Base-by-base conservation (phyloP, 2,888 invertebrate species). In the Pedicia rivosa region DNA sequence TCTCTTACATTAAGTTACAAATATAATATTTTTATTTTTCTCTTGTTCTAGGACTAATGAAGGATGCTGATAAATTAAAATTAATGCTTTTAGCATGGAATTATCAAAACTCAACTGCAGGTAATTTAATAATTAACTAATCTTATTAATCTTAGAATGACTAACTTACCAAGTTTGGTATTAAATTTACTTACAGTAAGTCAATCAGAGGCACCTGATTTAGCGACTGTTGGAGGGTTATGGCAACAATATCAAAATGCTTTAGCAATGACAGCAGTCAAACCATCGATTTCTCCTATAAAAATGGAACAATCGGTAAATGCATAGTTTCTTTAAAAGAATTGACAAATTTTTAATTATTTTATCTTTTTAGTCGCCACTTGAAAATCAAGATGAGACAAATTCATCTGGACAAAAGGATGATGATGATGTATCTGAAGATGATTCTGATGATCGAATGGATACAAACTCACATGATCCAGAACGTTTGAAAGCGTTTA, bases 401-500 rank as follows among this genome's bases (percentile, higher is more conserved):
- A 86, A 84, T 47, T 86, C 86, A 44, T 84, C 86, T 39, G 86
- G 84, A 6, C 78, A 86, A 53, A 87, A 87, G 55, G 87, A 88
- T 48, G 80, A 79, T 49, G 80, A 80, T 50, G 87, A 87, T 48
- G 71, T 63, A 1, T 72, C 71, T 2, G 87, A 87, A 55, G 90
- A 88, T 55, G 90, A 91, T 55, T 84, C 80, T 38, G 90, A 91
- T 55, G 90, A 92, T 54, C 75, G 88, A 53, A 75, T 90, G 44
- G 88, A 90, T 54, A 82, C 86, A 35, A 82, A 87, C 47, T 68
- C 76, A 41, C 81, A 84, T 49, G 92, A 94, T 59, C 91, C 91
- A 1, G 92, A 94, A 64, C 72, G 92, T 57, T 76, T 92, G 46
- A 92, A 92, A 64, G 90, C 92, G 44, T 92, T 92, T 59, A 92